Evolutionary conservation across 2,113 vertebrate species (phyloP).

Genomic region (Semnornis frantzii): DNA sequence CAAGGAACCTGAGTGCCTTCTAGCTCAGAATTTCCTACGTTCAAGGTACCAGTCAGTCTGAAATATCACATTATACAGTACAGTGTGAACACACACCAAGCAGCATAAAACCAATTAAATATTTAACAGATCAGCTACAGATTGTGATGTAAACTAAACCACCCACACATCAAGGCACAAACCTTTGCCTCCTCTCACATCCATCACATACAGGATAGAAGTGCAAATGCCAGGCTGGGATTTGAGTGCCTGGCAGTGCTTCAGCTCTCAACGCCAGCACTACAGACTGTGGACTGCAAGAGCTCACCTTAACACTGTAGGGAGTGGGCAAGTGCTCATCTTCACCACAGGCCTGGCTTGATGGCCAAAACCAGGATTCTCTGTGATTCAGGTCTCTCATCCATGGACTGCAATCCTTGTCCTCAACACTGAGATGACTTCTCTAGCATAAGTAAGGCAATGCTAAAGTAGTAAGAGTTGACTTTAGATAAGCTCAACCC

Average conservation of each 20-base stretch:
- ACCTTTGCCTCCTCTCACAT: background rate
- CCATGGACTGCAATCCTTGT: background rate
- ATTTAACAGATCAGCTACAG: background rate
- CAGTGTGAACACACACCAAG: background rate
- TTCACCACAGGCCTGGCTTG: background rate
- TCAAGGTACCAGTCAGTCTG: background rate
- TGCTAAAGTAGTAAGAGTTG: background rate
- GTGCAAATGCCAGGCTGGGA: background rate
- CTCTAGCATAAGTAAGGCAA: background rate
- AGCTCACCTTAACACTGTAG: background rate
- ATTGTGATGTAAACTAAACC: background rate
- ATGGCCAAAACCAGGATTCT: background rate
- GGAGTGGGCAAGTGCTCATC: background rate
- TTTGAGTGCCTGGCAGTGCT: background rate
- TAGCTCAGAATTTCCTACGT: slow-evolving; percentile 19
- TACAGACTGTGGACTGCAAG: background rate
- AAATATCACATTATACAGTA: background rate
- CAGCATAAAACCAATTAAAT: background rate
- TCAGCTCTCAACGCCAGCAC: background rate
- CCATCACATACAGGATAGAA: background rate
- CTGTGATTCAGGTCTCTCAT: background rate
- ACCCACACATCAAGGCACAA: background rate
- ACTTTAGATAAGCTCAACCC: background rate
- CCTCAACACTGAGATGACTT: background rate
- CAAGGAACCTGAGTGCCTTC: slow-evolving; percentile 12